A percentile compares a stretch with the other conserved stretches of the same genome.
Evolutionary conservation across 2,113 vertebrate species (phyloP).

Genomic region (Mesembrinibis cayennensis): DNA sequence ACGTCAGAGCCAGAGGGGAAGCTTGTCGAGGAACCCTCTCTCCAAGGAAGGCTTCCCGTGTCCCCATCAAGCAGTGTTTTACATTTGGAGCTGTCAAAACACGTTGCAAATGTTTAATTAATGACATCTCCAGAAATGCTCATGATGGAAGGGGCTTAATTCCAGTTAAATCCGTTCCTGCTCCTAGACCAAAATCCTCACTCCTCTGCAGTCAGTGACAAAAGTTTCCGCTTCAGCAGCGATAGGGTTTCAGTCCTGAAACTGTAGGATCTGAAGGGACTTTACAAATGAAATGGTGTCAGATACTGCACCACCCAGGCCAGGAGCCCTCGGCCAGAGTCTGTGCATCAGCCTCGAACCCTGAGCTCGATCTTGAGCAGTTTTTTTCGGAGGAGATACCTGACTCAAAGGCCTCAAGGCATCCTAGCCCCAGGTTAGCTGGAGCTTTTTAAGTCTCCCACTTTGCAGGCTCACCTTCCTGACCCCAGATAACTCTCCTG

Average conservation of each 20-base stretch:
- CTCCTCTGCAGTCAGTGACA: fast-evolving
- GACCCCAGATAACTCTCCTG: not conserved
- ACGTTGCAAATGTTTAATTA: not conserved
- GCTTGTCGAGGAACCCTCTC: not conserved
- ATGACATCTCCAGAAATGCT: not conserved
- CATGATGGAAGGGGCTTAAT: not conserved
- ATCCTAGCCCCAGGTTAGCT: not conserved
- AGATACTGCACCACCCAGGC: not conserved
- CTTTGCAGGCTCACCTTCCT: not conserved
- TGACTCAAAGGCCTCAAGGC: not conserved
- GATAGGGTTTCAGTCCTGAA: not conserved
- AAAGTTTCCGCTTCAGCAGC: not conserved
- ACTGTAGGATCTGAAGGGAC: not conserved
- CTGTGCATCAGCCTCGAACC: not conserved
- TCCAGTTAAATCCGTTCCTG: not conserved
- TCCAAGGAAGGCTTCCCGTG: not conserved
- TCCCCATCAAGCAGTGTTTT: not conserved
- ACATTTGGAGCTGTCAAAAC: not conserved
- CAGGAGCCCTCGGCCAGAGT: not conserved
- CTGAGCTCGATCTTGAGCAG: not conserved
- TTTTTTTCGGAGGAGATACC: not conserved
- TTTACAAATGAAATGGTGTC: not conserved
- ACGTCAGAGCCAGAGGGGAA: not conserved
- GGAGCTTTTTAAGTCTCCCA: not conserved
- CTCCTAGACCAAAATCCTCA: not conserved